Evolutionary conservation across 1,140 invertebrate genomes (phyloP).

Genomic region (Ladona fulva): DNA sequence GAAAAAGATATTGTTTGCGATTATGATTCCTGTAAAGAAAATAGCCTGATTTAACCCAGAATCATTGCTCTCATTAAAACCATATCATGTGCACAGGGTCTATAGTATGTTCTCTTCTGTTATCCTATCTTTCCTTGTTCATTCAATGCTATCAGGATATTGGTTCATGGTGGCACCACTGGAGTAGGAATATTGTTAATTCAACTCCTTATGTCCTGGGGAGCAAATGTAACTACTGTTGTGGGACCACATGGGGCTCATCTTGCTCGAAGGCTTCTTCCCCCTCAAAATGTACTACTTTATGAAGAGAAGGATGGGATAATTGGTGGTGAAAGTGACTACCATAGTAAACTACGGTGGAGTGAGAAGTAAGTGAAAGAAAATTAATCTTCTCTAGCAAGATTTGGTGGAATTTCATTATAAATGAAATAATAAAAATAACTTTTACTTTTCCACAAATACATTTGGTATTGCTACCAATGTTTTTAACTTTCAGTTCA

Average conservation of each 20-base stretch:
- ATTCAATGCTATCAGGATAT: conserved; percentile 41
- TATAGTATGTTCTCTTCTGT: no score
- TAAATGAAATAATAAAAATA: no score
- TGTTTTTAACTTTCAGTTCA: no score
- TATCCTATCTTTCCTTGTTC: no score
- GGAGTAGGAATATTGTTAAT: conserved; percentile 61
- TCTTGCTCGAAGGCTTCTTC: conserved; percentile 42
- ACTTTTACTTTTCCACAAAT: conserved; percentile 15
- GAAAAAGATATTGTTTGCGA: no score
- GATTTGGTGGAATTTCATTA: no score
- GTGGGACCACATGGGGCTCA: conserved; percentile 42
- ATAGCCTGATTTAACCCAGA: no score
- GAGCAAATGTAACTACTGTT: conserved; percentile 46
- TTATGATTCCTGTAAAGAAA: no score
- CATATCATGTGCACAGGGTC: no score
- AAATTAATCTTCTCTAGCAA: no score
- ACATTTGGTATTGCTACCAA: conserved; percentile 24
- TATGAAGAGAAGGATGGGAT: conserved; percentile 31
- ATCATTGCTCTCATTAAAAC: no score
- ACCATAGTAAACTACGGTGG: conserved; percentile 24
- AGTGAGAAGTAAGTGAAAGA: conserved; percentile 23
- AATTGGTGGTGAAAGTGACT: conserved; percentile 20
- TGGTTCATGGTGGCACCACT: conserved; percentile 58
- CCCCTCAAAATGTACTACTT: conserved; percentile 44
- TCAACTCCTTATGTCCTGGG: conserved; percentile 60